Percentiles rank a stretch among this genome's conserved stretches.
Conservation (phyloP, 2,113 vertebrate species). For the Neolamprologus tretocephalus region DNA sequence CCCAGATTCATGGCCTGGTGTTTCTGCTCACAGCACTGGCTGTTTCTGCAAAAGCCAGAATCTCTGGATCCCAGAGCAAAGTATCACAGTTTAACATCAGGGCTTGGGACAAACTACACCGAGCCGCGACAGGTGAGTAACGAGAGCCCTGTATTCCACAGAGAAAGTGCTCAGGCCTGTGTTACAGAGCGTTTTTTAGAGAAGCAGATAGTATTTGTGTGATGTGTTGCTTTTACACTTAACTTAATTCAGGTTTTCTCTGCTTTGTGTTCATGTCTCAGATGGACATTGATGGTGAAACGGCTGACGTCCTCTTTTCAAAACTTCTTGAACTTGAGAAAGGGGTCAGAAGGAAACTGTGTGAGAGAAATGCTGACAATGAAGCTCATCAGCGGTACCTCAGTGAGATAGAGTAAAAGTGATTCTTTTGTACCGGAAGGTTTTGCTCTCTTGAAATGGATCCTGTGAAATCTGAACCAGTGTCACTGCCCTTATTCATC, state of each 20-base stretch:
- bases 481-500: background rate
- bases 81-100: slow-evolving; percentile 81
- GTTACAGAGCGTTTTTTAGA: background rate
- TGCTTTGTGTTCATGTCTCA: slow-evolving; percentile 42
- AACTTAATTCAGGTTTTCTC: background rate
- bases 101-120: slow-evolving; percentile 76
- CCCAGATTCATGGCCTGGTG: background rate
- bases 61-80: slow-evolving; percentile 78
- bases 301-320: slow-evolving; percentile 73
- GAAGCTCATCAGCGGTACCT: background rate
- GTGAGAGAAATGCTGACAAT: background rate
- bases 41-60: slow-evolving; percentile 79
- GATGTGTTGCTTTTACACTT: background rate
- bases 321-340: slow-evolving; percentile 79
- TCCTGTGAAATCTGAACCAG: background rate
- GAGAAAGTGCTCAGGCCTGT: background rate
- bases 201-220: background rate
- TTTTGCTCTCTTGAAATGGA: background rate
- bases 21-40: slow-evolving; percentile 71
- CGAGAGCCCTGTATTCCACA: background rate
- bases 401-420: background rate
- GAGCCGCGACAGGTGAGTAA: slow-evolving; percentile 63
- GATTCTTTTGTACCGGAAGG: background rate
- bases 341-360: slow-evolving; percentile 36
- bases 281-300: slow-evolving; percentile 82